phyloP scores from a whole-genome alignment of 1,140 invertebrate genomes.

The Diabrotica virgifera region DNA sequence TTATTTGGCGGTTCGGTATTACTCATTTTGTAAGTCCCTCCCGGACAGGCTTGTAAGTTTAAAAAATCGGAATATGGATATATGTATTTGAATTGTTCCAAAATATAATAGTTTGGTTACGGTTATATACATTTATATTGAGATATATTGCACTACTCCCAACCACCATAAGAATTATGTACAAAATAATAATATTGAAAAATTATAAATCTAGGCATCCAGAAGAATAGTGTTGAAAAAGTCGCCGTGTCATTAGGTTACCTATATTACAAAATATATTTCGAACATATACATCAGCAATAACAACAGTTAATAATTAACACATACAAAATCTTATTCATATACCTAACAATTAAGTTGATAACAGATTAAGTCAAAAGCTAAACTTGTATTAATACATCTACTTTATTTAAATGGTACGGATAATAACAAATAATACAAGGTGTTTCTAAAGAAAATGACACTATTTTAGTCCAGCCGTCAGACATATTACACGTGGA shows the following conservation, averaged over 20 bases:
- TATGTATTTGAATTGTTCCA: background rate
- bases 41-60: no score
- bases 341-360: background rate
- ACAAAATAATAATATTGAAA: conserved; percentile 19
- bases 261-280: conserved; percentile 6
- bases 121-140: conserved; percentile 11
- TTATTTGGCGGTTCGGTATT: no score
- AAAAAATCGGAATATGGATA: no score
- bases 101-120: conserved; percentile 37
- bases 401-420: background rate
- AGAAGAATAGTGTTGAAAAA: no score
- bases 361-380: background rate
- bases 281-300: background rate
- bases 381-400: background rate
- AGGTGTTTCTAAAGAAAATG: background rate
- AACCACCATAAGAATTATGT: conserved; percentile 39
- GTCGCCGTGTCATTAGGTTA: background rate
- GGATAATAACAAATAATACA: conserved; percentile 5
- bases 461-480: no score
- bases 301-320: background rate
- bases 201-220: background rate
- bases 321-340: background rate
- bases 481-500: no score
- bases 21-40: no score
- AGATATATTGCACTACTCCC: conserved; percentile 45